These are phyloP conservation scores for Thunnus thynnus DNA, from an alignment of 2,113 vertebrate species.

Conservation along the genomic window DNA sequence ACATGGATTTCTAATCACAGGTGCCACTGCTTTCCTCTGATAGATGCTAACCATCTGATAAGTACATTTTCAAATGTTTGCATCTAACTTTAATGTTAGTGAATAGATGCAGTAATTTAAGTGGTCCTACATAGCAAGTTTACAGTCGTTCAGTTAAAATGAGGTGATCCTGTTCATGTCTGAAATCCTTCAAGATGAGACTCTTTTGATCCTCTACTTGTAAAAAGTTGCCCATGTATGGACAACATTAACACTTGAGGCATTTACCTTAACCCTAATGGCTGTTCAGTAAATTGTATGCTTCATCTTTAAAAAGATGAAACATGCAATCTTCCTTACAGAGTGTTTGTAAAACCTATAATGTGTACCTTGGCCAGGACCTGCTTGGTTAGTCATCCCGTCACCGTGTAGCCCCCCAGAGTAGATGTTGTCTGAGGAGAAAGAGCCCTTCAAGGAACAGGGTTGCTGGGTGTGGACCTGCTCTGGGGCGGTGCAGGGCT, in stretches of 20 bases:
- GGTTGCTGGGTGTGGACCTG: constrained; percentile 96
- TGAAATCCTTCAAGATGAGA: not conserved
- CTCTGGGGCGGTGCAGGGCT: constrained; percentile 74
- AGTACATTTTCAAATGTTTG: not conserved
- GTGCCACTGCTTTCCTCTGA: not conserved
- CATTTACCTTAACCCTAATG: not conserved
- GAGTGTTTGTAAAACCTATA: not conserved
- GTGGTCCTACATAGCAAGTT: not conserved
- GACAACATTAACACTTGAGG: constrained; percentile 12
- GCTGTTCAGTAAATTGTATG: not conserved
- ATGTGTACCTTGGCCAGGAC: constrained; percentile 80
- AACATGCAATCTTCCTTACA: no score
- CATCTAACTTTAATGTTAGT: not conserved
- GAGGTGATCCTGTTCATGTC: not conserved
- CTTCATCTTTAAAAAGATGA: no score
- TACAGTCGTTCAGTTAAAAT: constrained; percentile 6
- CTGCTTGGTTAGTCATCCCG: constrained; percentile 72
- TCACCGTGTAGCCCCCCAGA: constrained; percentile 90
- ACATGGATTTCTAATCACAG: not conserved
- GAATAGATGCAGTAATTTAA: constrained; percentile 9
- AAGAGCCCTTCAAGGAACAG: constrained; percentile 95
- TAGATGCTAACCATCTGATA: not conserved
- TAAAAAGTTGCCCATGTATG: constrained; percentile 12
- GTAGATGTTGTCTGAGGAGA: constrained; percentile 95
- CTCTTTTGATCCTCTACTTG: constrained; percentile 7